Percentiles rank a stretch among this genome's conserved stretches.
Conservation (phyloP, 2,888 invertebrate species). For the Dyspetes luteomarginatus region DNA sequence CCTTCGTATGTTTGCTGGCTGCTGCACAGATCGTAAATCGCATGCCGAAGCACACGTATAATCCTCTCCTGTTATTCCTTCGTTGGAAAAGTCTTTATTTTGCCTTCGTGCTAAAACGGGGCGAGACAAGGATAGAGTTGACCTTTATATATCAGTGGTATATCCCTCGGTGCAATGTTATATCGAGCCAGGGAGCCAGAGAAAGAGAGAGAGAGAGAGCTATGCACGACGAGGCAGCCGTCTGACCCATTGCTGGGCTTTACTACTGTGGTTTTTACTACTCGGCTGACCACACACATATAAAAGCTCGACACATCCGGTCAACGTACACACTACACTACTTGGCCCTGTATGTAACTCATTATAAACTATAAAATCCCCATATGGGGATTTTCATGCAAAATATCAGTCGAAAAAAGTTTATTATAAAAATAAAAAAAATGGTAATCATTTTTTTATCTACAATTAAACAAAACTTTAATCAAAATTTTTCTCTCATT, state of each 20-base stretch:
- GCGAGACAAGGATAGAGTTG: slow-evolving; percentile 13
- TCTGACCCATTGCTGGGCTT: slow-evolving; percentile 57
- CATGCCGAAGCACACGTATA: slow-evolving; percentile 1
- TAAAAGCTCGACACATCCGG: slow-evolving; percentile 18
- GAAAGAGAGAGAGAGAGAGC: neutral
- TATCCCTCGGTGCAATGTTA: slow-evolving; percentile 28
- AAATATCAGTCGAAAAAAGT: no score
- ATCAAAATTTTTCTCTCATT: neutral
- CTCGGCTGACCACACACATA: slow-evolving; percentile 46
- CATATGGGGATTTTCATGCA: slow-evolving; percentile 1
- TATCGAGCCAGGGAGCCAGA: neutral
- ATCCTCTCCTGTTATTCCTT: slow-evolving; percentile 4
- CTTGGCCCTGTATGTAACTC: neutral
- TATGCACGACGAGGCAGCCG: slow-evolving; percentile 13
- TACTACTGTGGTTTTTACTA: slow-evolving; percentile 59
- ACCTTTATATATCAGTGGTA: slow-evolving; percentile 3
- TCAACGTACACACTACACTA: slow-evolving; percentile 24
- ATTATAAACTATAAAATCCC: slow-evolving; percentile 25
- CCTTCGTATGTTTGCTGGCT: neutral
- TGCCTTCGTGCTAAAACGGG: neutral
- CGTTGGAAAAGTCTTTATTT: slow-evolving; percentile 21
- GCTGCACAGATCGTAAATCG: neutral
- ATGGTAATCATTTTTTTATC: no score
- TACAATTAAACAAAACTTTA: neutral
- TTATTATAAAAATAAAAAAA: neutral